A percentile compares a stretch with the other conserved stretches of the same genome.
Conservation (phyloP, 2,113 vertebrate species). For the Onychorhynchus coronatus region DNA sequence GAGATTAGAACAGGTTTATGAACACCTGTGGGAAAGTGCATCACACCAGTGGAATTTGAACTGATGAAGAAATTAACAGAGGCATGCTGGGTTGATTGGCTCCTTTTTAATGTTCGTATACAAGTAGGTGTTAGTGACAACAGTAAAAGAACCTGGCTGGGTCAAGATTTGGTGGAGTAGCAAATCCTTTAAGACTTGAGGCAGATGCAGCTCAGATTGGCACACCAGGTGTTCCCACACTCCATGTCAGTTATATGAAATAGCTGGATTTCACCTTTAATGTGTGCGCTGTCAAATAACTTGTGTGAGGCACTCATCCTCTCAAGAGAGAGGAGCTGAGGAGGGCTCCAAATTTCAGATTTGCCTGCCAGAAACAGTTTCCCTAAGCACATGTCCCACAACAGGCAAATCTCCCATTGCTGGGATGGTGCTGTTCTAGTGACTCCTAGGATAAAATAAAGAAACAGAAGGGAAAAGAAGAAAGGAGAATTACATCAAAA, state of each 20-base stretch:
- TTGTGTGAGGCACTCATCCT: background rate
- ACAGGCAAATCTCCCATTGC: accelerated
- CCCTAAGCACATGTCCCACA: background rate
- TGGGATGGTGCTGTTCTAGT: background rate
- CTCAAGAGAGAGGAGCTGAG: background rate
- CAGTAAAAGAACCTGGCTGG: background rate
- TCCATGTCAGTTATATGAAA: background rate
- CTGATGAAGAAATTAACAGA: background rate
- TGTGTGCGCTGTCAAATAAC: background rate
- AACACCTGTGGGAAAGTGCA: background rate
- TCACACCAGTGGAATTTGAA: background rate
- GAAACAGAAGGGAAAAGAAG: background rate
- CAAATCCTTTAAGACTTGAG: background rate
- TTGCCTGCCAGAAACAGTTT: background rate
- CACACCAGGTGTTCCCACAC: background rate
- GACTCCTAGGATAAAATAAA: background rate
- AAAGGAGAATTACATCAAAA: background rate
- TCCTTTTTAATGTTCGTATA: background rate
- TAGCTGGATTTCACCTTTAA: background rate
- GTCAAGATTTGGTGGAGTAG: background rate
- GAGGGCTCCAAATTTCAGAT: background rate
- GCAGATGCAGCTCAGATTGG: background rate
- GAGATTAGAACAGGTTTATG: background rate
- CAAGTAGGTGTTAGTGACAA: background rate
- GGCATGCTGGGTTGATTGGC: background rate